phyloP scores from a whole-genome alignment of 1,140 invertebrate genomes.

The Liolophura sinensis region DNA sequence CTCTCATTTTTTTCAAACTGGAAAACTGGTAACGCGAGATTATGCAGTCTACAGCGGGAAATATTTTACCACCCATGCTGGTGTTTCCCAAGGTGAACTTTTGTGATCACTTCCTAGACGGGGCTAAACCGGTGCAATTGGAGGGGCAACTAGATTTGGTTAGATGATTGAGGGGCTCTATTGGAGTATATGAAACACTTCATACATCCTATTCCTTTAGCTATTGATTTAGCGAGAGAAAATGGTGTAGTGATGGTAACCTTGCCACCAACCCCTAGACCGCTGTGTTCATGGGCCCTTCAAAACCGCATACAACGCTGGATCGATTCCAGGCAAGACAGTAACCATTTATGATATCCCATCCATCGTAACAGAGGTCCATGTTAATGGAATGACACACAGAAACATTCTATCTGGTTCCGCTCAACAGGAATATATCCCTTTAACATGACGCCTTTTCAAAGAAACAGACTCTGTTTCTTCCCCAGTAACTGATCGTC shows the following conservation, averaged over 20 bases:
- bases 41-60: too few relatives aligned
- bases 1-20: too few relatives aligned
- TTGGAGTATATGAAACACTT: constrained; percentile 33
- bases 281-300: constrained; percentile 56
- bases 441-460: constrained; percentile 51
- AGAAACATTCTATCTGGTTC: constrained; percentile 49
- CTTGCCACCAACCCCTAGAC: constrained; percentile 58
- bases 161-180: constrained; percentile 47
- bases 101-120: constrained; percentile 54
- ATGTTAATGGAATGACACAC: constrained; percentile 37
- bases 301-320: constrained; percentile 31
- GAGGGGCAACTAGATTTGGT: constrained; percentile 46
- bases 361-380: constrained; percentile 30
- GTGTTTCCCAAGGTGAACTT: constrained; percentile 56
- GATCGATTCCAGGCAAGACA: too few relatives aligned
- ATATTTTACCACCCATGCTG: too few relatives aligned
- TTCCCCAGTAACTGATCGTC: constrained; percentile 44
- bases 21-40: too few relatives aligned
- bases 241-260: constrained; percentile 25
- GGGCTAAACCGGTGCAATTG: constrained; percentile 53
- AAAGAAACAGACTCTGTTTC: constrained; percentile 51
- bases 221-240: constrained; percentile 18
- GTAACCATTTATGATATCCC: constrained; percentile 50
- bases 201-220: constrained; percentile 32
- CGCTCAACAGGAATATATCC: constrained; percentile 43